Percentiles rank a stretch among this genome's conserved stretches.
phyloP scores from a whole-genome alignment of 1,140 invertebrate species.

The Nasonia giraulti region DNA sequence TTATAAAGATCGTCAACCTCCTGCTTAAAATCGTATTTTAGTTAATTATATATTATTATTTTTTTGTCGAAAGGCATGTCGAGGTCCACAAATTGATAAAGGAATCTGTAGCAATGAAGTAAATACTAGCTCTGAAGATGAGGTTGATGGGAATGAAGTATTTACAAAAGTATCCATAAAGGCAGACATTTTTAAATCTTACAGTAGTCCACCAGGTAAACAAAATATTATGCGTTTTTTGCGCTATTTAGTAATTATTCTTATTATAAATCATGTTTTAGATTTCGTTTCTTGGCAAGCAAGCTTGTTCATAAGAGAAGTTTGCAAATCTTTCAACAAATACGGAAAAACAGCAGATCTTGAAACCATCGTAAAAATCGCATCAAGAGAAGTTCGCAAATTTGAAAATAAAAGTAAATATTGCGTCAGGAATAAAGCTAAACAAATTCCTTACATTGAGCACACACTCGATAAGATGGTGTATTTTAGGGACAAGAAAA shows the following conservation, averaged over 20 bases:
- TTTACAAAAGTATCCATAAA: neutral
- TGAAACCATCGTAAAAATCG: neutral
- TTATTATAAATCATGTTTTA: slow-evolving; percentile 6
- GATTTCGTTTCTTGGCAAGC: neutral
- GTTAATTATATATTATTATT: neutral
- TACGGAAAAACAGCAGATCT: slow-evolving; percentile 1
- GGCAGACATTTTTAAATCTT: slow-evolving; percentile 20
- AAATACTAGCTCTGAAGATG: neutral
- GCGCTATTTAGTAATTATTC: neutral
- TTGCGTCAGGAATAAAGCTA: neutral
- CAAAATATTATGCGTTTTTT: neutral
- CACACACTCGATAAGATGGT: neutral
- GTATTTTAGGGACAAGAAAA: neutral
- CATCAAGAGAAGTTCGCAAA: neutral
- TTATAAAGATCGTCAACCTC: too few species aligned
- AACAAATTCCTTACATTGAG: neutral
- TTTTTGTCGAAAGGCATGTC: slow-evolving; percentile 73
- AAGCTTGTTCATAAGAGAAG: neutral
- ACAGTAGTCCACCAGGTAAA: slow-evolving; percentile 11
- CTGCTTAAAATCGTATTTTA: neutral
- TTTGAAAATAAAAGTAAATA: neutral
- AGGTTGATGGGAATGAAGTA: neutral
- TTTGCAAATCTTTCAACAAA: neutral
- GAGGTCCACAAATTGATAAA: slow-evolving; percentile 73
- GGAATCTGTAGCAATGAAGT: slow-evolving; percentile 56